A percentile compares a stretch with the other conserved stretches of the same genome.
Conservation (phyloP, 2,797 vertebrate species). For the Delichon dasypus region DNA sequence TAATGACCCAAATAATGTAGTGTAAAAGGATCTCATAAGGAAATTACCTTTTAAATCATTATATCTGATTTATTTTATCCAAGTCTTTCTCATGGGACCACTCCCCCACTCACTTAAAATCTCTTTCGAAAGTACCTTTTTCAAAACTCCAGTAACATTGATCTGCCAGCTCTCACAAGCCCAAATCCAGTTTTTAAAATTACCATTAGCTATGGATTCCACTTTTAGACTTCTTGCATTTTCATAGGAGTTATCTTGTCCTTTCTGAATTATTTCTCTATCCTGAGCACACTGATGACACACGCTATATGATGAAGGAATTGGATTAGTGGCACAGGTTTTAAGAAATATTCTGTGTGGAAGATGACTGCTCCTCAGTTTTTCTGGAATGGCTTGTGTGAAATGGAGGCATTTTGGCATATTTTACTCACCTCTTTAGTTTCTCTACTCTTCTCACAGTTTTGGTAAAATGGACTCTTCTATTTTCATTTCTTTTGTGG, state of each 20-base stretch:
- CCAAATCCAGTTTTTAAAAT: neutral
- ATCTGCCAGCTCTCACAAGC: neutral
- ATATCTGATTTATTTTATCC: neutral
- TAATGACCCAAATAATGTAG: neutral
- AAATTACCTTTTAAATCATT: neutral
- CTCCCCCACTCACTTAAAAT: neutral
- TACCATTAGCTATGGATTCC: neutral
- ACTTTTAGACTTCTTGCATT: neutral
- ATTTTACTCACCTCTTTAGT: neutral
- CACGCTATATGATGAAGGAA: neutral
- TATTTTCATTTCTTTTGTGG: constrained; percentile 56
- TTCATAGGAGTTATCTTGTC: neutral
- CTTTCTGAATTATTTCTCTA: neutral
- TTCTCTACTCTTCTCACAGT: neutral
- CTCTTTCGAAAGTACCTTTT: neutral
- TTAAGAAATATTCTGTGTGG: neutral
- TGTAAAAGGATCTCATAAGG: neutral
- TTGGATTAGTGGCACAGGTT: neutral
- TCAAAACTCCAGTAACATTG: neutral
- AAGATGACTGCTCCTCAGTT: neutral
- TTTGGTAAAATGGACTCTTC: constrained; percentile 25
- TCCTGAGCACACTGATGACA: neutral
- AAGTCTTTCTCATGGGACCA: neutral
- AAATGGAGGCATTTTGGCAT: neutral
- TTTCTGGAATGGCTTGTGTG: neutral